Base-by-base conservation (phyloP, 2,113 vertebrate genomes). In the Pseudorectes ferrugineus region DNA sequence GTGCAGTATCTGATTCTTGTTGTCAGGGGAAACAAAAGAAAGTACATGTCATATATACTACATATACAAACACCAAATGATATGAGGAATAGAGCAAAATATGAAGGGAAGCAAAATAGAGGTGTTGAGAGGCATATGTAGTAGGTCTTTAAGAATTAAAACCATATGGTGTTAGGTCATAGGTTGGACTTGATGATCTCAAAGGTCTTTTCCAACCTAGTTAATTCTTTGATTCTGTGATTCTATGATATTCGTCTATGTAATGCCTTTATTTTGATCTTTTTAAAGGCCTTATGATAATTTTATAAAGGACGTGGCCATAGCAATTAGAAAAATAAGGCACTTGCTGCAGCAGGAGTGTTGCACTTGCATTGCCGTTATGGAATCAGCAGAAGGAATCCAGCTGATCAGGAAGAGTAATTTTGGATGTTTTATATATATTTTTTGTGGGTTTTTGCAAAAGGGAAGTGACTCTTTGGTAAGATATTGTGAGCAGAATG, bases 351-450 rank as follows among this genome's bases (percentile, higher is more conserved):
- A 80, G 3, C 6, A 9, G 36, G 14, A 18, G 22, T 22, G 12
- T 51, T 38, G 31, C 24, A 3, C 7, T 89, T 4, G 0, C 0
- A 0, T 62, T 75, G 26, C 33, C 1, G 1, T 58, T 71, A 43
- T 7, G 40, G 57, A 70, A 40, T 71, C 40, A 79, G 31, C 40
- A 72, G 24, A 24, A 1, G 23, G 40, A 72, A 63, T 42, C 23
- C 23, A 52, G 35, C 24, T 15, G 4, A 28, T 74, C 6, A 16
- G 26, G 16, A 54, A 42, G 33, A 43, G 24, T 67, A 18, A 31
- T 46, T 68, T 49, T 12, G 8, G 28, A 31, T 12, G 6, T 13
- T 79, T 66, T 33, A 9, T 36, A 25, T 20, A 9, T 2, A 5
- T 73, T 58, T 78, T 78, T 13, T 57, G 3, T 1, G 2, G 3